Base-by-base conservation (phyloP, 1,140 invertebrate genomes). In the Linepithema humile region DNA sequence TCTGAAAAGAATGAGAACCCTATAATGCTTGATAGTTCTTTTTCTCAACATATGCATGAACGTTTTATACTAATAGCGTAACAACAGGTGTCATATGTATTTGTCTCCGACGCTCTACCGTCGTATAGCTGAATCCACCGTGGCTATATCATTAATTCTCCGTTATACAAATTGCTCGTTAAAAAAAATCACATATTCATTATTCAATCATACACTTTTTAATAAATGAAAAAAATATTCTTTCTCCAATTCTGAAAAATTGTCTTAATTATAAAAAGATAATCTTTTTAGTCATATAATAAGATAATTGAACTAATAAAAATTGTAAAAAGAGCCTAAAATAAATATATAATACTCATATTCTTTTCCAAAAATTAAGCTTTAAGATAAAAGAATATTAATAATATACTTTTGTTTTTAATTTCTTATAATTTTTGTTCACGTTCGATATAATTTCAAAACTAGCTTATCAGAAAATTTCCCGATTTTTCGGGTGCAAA, bases 81-180 rank as follows among this genome's bases (percentile, higher is more conserved):
- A 77, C 59, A 77, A 77, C 74, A 77, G 57, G 74, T 77, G 43
- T 77, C 20, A 50, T 26, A 53, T 40, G 32, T 65, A 50, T 77
- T 64, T 77, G n/a, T 77, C 29, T 29, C 43, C 57, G n/a, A 65
- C 1, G 32, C 12, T 20, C n/a, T 23, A 60, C 15, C 35, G 23
- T 60, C 10, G 57, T 59, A 38, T 50, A 38, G 50, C 9, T 23
- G 32, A 1, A 64, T 26, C 53, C 17, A 32, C 5, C 6, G 35
- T 26, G 5, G 12, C 9, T 26, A 15, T 4, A 38, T 65, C 20
- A 77, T 77, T 64, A 50, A 48, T 45, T 6, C 5, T 48, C n/a
- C 4, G 4, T 12, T 48, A 3, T 5, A 32, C 2, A 1, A 48
- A 43, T 57, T 40, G n/a, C 35, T 43, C 10, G 43, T 23, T 10